A percentile compares a stretch with the other conserved stretches of the same genome.
Evolutionary conservation across 1,140 invertebrate genomes (phyloP).

Genomic region (Eupristina koningsbergeri): DNA sequence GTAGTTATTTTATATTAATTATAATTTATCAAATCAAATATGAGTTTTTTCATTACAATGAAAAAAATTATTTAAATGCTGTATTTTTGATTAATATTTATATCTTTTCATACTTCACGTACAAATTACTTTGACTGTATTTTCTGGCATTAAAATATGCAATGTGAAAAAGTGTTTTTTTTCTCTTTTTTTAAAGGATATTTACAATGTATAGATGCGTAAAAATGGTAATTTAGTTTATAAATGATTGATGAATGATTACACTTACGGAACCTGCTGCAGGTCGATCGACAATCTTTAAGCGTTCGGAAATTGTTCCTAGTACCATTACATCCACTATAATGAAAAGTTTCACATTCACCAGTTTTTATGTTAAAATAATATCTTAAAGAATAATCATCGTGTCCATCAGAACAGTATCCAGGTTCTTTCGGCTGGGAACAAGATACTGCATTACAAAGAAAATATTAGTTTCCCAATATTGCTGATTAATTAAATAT

Average conservation of each 20-base stretch:
- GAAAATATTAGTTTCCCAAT: constrained; percentile 2
- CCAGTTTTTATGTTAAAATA: constrained; percentile 80
- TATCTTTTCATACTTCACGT: no score
- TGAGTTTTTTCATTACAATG: no score
- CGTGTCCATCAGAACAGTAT: constrained; percentile 71
- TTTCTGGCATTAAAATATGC: no score
- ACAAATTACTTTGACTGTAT: no score
- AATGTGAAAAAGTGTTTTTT: no score
- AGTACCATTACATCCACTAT: constrained; percentile 84
- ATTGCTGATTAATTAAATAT: not conserved
- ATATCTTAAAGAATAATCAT: constrained; percentile 78
- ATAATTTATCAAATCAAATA: not conserved
- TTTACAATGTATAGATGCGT: no score
- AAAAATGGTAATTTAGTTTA: not conserved
- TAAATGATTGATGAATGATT: not conserved
- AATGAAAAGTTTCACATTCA: constrained; percentile 82
- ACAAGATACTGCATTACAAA: constrained; percentile 72
- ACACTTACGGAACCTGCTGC: constrained; percentile 68
- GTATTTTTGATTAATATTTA: no score
- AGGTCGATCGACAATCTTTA: constrained; percentile 75
- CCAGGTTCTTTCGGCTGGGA: constrained; percentile 76
- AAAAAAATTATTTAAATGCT: no score
- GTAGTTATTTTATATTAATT: not conserved
- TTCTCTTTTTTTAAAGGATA: no score
- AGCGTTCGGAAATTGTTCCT: constrained; percentile 81